Conservation (phyloP, 2,888 invertebrate genomes). For the Cylloceria caligata region DNA sequence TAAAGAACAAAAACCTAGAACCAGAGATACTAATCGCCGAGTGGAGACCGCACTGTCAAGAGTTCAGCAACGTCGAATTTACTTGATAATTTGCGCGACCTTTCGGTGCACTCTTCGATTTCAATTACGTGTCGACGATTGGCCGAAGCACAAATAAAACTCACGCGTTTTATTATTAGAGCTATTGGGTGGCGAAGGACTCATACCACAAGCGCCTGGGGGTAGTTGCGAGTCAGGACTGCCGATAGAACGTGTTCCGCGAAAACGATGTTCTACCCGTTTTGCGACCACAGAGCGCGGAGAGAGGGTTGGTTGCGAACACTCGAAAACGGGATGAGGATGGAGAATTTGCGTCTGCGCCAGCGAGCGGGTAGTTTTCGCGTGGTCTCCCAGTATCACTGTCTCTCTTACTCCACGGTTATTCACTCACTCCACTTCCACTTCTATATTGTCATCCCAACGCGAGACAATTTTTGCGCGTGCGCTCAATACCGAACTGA, state of each 20-base stretch:
- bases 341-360: constrained; percentile 37
- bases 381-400: constrained; percentile 19
- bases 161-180: constrained; percentile 4
- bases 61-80: neutral
- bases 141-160: neutral
- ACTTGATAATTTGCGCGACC: neutral
- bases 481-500: constrained; percentile 57
- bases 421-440: constrained; percentile 30
- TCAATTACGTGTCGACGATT: constrained; percentile 29
- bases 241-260: constrained; percentile 19
- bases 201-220: neutral
- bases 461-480: constrained; percentile 60
- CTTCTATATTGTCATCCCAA: constrained; percentile 52
- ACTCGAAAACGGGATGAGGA: constrained; percentile 20
- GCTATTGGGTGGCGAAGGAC: neutral
- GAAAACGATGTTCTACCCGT: constrained; percentile 38
- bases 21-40: neutral
- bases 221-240: constrained; percentile 12
- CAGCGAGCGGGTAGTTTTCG: constrained; percentile 48
- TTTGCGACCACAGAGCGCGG: constrained; percentile 27
- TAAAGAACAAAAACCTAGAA: neutral
- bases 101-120: constrained; percentile 19
- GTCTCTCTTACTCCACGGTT: constrained; percentile 29
- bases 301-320: neutral
- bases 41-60: neutral